Conservation (phyloP, 2,113 vertebrate species). For the Tetraodon nigroviridis region DNA sequence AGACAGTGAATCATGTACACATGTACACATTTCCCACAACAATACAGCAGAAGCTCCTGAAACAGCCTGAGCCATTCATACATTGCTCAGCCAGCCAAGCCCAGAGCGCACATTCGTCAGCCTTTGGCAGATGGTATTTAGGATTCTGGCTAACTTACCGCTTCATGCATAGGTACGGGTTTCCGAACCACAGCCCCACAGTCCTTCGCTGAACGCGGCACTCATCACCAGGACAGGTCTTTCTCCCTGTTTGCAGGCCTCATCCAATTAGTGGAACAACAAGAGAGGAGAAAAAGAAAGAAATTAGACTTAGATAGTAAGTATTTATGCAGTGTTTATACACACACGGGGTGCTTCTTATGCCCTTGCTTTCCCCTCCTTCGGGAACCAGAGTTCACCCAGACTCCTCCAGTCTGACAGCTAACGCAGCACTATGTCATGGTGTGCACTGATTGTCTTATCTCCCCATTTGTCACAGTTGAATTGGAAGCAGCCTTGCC, state of each 20-base stretch:
- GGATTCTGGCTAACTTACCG: conserved; percentile 40
- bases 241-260: conserved; percentile 25
- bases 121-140: conserved; percentile 36
- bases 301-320: conserved; percentile 28
- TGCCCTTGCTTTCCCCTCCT: conserved; percentile 29
- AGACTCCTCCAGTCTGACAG: conserved; percentile 56
- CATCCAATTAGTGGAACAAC: neutral
- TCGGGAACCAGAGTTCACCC: conserved; percentile 37
- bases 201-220: conserved; percentile 1
- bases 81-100: conserved; percentile 31
- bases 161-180: conserved; percentile 19
- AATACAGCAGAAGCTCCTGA: conserved; percentile 45
- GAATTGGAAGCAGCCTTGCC: conserved; percentile 99
- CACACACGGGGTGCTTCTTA: conserved; percentile 32
- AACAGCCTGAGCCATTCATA: conserved; percentile 29
- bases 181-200: conserved; percentile 18
- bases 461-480: conserved; percentile 99
- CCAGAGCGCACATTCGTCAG: conserved; percentile 40
- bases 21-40: conserved; percentile 49
- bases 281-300: too few species aligned
- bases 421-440: conserved; percentile 74
- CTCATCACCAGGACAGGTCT: conserved; percentile 3
- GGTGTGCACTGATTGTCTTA: conserved; percentile 98
- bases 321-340: conserved; percentile 33
- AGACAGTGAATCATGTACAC: conserved; percentile 53